A percentile compares a stretch with the other conserved stretches of the same genome.
phyloP scores from a whole-genome alignment of 2,113 vertebrate species.

The Nibea albiflora region DNA sequence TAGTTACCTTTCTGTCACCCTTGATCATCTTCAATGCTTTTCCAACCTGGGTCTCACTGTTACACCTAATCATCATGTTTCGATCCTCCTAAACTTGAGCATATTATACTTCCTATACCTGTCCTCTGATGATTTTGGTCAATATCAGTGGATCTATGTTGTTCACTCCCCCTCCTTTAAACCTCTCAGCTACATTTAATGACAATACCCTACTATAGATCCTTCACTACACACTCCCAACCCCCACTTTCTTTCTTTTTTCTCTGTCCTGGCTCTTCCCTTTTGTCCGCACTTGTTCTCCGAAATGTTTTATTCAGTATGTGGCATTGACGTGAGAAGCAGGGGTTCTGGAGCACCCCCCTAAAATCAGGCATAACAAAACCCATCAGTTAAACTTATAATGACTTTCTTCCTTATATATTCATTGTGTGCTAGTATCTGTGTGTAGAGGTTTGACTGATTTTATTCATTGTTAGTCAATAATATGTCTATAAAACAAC shows the following conservation, averaged over 20 bases:
- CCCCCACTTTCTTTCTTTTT: neutral
- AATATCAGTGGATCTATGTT: neutral
- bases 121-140: neutral
- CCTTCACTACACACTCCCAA: neutral
- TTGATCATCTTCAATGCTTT: neutral
- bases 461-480: too few species aligned
- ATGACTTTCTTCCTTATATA: too few species aligned
- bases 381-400: too few species aligned
- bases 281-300: neutral
- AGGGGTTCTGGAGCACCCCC: too few species aligned
- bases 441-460: too few species aligned
- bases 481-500: too few species aligned
- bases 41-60: too few species aligned
- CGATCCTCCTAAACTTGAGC: too few species aligned
- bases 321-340: neutral
- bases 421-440: too few species aligned
- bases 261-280: neutral
- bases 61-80: too few species aligned
- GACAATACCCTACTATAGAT: neutral
- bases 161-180: neutral
- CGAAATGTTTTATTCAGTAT: neutral
- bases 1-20: too few species aligned
- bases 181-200: neutral
- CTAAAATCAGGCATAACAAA: too few species aligned
- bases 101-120: neutral